phyloP scores from a whole-genome alignment of 2,797 vertebrate genomes.

The Galago senegalensis region DNA sequence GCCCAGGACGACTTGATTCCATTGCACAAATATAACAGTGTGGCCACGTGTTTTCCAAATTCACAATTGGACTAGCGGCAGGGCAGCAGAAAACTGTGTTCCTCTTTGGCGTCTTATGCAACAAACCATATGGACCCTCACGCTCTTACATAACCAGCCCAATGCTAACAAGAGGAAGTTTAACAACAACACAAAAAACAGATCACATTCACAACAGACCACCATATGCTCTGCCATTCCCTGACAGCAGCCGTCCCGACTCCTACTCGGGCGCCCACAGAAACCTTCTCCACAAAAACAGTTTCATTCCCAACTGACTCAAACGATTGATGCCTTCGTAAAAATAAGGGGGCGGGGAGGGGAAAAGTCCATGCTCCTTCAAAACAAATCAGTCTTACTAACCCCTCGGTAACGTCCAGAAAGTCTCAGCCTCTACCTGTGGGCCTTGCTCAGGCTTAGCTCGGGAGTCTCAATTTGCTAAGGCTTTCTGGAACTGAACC shows the following conservation, averaged over 20 bases:
- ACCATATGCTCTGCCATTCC: constrained; percentile 83
- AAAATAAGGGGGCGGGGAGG: neutral
- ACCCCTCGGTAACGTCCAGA: neutral
- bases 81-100: constrained; percentile 57
- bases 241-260: constrained; percentile 80
- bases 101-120: constrained; percentile 81
- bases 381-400: constrained; percentile 56
- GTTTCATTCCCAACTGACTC: constrained; percentile 80
- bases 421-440: constrained; percentile 12
- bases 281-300: constrained; percentile 81
- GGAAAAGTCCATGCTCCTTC: neutral
- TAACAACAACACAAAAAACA: constrained; percentile 86
- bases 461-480: neutral
- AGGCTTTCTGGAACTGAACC: neutral
- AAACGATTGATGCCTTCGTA: constrained; percentile 72
- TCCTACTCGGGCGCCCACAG: constrained; percentile 79
- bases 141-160: constrained; percentile 82
- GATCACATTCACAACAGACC: constrained; percentile 82
- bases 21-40: neutral
- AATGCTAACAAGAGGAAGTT: constrained; percentile 82
- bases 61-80: constrained; percentile 67
- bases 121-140: constrained; percentile 84
- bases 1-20: neutral
- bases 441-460: neutral
- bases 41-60: constrained; percentile 56